Conservation (phyloP, 2,888 invertebrate species). For the Cephus sareptanus region DNA sequence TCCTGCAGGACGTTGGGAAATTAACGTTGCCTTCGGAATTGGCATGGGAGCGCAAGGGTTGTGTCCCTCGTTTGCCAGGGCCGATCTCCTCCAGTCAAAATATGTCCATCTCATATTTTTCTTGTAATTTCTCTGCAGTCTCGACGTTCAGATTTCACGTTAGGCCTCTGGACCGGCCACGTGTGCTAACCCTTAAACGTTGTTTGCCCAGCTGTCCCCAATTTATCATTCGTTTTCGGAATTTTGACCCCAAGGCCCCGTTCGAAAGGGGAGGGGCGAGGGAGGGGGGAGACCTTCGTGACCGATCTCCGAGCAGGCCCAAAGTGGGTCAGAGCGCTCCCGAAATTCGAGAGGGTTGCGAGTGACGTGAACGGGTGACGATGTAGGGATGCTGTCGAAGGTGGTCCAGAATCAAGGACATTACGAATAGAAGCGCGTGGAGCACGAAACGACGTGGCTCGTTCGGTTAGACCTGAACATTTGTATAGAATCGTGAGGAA, state of each 20-base stretch:
- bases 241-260: conserved; percentile 24
- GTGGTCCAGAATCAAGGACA: no score
- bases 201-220: conserved; percentile 45
- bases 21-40: no score
- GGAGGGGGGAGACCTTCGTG: background rate
- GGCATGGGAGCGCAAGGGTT: no score
- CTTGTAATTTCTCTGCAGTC: background rate
- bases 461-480: no score
- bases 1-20: no score
- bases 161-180: conserved; percentile 9
- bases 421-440: no score
- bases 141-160: background rate
- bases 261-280: background rate
- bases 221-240: conserved; percentile 39
- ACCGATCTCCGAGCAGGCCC: background rate
- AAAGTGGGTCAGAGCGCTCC: no score
- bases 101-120: background rate
- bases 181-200: conserved; percentile 41
- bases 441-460: no score
- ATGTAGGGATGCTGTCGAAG: no score
- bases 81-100: background rate
- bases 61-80: no score
- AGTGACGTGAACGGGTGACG: no score
- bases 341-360: no score
- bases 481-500: background rate